Evolutionary conservation across 2,113 vertebrate species (phyloP), one percentile per base, ranked within the genome.

Genomic region (Herpailurus yagouaroundi): DNA sequence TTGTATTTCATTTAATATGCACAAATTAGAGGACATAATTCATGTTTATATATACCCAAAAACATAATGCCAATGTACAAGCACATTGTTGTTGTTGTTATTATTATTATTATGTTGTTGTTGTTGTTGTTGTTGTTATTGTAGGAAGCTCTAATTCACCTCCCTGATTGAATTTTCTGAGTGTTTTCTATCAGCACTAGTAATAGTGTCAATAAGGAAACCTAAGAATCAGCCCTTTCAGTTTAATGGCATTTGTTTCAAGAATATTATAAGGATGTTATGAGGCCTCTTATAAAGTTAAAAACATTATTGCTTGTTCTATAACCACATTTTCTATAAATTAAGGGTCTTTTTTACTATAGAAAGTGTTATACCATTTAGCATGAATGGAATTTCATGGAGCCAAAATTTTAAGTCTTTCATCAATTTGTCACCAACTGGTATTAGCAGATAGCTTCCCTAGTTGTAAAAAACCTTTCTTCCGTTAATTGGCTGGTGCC

Each of bases 401-500:
- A 91, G 57, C 19, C n/a, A 90, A 57, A 38, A 64, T 77, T 84
- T 84, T 83, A 76, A 52, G 38, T 16, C 7, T 88, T 87, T 82
- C 4, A 25, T 91, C 31, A 55, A 36, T 83, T 89, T 95, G 74
- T 81, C 14, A 52, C 52, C 6, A 86, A 11, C 29, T 68, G 33
- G 6, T 83, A 4, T 48, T 63, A 92, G 8, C 21, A 89, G 38
- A 80, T 52, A 81, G 84, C 2, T 68, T 77, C 6, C 45, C 33
- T 57, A 38, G 16, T n/a, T 89, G 55, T 33, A 82, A 77, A 81
- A 85, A 60, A 0, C 19, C 13, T 93, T 60, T 64, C 55, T 96
- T 76, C 69, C 81, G 96, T 96, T 95, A 97, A 97, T 94, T 95
- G 95, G 91, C 14, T 33, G 95, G 87, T 90, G 89, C 83, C 60